Conservation (phyloP, 2,113 vertebrate species). For the Cettia cetti region DNA sequence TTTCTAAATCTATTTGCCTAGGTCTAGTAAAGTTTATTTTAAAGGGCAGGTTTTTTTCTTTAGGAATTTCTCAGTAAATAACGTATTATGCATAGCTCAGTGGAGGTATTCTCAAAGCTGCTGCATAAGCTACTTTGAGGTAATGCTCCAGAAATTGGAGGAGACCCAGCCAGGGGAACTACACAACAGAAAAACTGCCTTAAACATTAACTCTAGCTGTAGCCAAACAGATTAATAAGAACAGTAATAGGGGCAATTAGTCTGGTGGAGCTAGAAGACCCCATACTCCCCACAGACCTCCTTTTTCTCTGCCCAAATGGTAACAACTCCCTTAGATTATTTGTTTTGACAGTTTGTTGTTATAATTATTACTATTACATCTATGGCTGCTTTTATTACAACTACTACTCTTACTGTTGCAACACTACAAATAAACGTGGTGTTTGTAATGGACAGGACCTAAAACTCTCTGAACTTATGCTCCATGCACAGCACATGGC, state of each 20-base stretch:
- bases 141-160: not conserved
- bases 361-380: not conserved
- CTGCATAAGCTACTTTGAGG: not conserved
- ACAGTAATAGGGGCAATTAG: not conserved
- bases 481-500: not conserved
- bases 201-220: not conserved
- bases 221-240: not conserved
- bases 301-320: not conserved
- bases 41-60: constrained; percentile 25
- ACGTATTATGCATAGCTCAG: not conserved
- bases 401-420: not conserved
- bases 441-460: not conserved
- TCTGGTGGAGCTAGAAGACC: not conserved
- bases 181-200: not conserved
- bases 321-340: not conserved
- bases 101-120: not conserved
- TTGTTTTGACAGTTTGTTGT: not conserved
- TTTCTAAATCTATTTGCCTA: constrained; percentile 29
- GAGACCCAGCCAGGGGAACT: not conserved
- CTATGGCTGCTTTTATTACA: not conserved
- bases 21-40: constrained; percentile 27
- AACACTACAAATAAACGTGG: not conserved
- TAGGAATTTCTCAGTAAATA: not conserved
- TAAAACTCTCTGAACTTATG: not conserved
- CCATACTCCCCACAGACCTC: not conserved